Conservation (phyloP, 2,113 vertebrate genomes). For the Sinocyclocheilus anshuiensis region DNA sequence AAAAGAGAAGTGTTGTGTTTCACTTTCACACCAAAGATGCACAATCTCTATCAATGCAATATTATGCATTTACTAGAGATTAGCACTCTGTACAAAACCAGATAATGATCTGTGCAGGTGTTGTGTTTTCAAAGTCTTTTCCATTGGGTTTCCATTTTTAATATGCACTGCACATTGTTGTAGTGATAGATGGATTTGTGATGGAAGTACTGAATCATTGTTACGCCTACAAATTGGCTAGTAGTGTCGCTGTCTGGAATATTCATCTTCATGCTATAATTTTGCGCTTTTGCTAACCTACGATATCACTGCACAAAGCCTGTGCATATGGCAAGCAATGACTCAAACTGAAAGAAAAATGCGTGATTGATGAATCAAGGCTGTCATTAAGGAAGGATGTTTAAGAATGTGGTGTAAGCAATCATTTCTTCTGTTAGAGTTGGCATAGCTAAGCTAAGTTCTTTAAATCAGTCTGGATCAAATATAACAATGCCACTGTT, state of each 20-base stretch:
- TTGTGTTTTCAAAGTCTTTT: neutral
- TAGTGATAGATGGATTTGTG: neutral
- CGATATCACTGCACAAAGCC: neutral
- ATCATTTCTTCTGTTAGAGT: neutral
- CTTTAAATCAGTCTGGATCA: neutral
- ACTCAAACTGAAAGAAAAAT: constrained; percentile 10
- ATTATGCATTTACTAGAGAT: constrained; percentile 1
- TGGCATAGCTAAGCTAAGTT: neutral
- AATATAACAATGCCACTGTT: neutral
- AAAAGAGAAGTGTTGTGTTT: constrained; percentile 48
- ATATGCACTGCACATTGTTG: neutral
- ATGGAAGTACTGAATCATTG: neutral
- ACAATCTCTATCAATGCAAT: constrained; percentile 6
- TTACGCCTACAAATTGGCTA: neutral
- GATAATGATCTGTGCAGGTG: neutral
- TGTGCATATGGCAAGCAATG: neutral
- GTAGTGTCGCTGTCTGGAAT: neutral
- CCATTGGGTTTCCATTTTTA: neutral
- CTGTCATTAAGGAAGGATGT: neutral
- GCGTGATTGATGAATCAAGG: neutral
- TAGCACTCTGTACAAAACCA: neutral
- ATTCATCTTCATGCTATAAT: neutral
- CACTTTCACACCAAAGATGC: constrained; percentile 36
- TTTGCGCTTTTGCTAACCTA: neutral
- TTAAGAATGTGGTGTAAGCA: neutral